Evolutionary conservation across 2,797 vertebrate species (phyloP).

Genomic region (Chiropotes sagulatus): DNA sequence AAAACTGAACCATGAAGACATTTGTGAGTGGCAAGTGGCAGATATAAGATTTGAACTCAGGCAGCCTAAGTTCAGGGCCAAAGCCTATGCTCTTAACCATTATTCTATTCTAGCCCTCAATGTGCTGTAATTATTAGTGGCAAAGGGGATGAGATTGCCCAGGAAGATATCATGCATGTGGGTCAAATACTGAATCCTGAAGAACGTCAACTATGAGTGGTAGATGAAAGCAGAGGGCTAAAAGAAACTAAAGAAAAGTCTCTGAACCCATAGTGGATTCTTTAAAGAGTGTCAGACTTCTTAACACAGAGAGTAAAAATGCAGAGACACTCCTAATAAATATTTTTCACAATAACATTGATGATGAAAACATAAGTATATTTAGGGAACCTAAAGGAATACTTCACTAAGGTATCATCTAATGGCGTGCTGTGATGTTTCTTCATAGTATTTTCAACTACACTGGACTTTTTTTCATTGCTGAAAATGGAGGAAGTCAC

Average conservation of each 20-base stretch:
- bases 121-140: not conserved
- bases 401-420: not conserved
- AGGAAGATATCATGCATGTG: not conserved
- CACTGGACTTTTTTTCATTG: not conserved
- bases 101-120: not conserved
- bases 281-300: not conserved
- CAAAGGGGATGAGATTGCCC: not conserved
- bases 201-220: not conserved
- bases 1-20: not conserved
- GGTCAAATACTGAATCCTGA: not conserved
- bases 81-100: not conserved
- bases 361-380: not conserved
- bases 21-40: not conserved
- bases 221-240: not conserved
- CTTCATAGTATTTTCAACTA: conserved; percentile 4
- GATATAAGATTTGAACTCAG: not conserved
- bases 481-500: not conserved
- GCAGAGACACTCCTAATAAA: not conserved
- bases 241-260: not conserved
- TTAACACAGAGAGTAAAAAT: not conserved
- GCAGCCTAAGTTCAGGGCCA: not conserved
- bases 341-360: not conserved
- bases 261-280: not conserved
- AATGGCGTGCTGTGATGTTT: not conserved
- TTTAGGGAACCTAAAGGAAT: not conserved